Evolutionary conservation across 2,797 vertebrate genomes (phyloP), one percentile per base, ranked within the genome.

Genomic region (Argyrosomus regius): DNA sequence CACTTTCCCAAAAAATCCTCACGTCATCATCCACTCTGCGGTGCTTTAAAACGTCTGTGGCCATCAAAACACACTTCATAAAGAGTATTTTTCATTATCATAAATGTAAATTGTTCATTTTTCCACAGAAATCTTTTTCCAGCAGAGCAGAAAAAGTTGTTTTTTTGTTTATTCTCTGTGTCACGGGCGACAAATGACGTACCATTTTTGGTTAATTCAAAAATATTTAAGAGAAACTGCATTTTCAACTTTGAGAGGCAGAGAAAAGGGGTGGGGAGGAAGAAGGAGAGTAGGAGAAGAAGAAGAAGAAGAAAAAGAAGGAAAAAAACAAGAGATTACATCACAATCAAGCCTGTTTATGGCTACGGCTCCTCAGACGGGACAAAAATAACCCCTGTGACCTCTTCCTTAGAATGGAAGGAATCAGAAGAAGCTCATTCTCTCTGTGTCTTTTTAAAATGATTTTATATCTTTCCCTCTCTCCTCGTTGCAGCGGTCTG

Each of bases 381-480:
- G 79, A 86, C 88, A 80, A 68, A 90, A 89, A 89, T 83, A 87
- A 81, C 81, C 84, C 65, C 59, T 58, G 77, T 61, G 87, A 89
- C 77, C 41, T 80, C 45, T 50, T 67, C 71, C 65, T 75, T 67
- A 77, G 75, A 83, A 72, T 78, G 66, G 72, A 84, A 86, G 58
- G 69, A 88, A 81, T 81, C 76, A 64, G n/a, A 82, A 78, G 68
- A 74, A 82, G 75, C 69, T 84, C 72, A 61, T 75, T 91, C 73
- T 82, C 79, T 78, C 56, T 82, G 73, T 87, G 65, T 74, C 45
- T 68, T 59, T 65, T 66, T 56, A 41, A 66, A 31, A 63, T 69
- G 22, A 81, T 81, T 84, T 80, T 24, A 61, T 88, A 61, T 89
- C 60, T 48, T 63, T 78, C 67, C 68, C 71, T 81, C 86, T 81